Evolutionary conservation across 1,140 invertebrate species (phyloP), one percentile per base, ranked within the genome.

Genomic region (Ceratina calcarata): DNA sequence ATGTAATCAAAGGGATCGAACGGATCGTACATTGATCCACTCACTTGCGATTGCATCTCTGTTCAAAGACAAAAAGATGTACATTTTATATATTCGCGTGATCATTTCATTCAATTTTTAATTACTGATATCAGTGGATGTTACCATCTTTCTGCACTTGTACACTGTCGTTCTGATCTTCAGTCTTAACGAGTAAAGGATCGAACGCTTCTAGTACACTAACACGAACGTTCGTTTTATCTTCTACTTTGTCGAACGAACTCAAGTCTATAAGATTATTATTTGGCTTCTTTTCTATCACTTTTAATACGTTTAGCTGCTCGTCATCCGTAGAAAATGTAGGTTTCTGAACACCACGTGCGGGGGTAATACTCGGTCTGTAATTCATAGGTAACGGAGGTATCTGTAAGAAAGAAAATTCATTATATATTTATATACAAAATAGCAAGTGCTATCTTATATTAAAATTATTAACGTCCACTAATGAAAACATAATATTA

Each of bases 1-100:
- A 97, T 94, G 84, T 97, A 97, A 91, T 98, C 97, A 83, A 97
- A 95, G 4, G 97, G 97, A 92, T 98, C 96, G 89, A 97, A 97
- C 76, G 96, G 96, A 85, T 97, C 96, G 87, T 98, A 97, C 70
- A 97, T 95, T 76, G 96, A 97, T 72, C 94, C 94, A 62, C 94
- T 94, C 82, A 94, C 93, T 78, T 95, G 94, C 72, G 95, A 95
- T 45, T 93, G 92, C 12, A 87, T 88, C 82, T 93, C 91, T 91
- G 64, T 65, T 81, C 37, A 66, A 71, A 86, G 49, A 60, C 2
- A 71, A 10, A 45, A 45, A 45, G 16, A 22, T 37, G 76, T 68
- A 13, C 53, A 57, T 69, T 65, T 76, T 1, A 62, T 10, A n/a
- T 66, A 45, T 49, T 65, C 32, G 27, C 22, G 8, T 32, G 51